A percentile compares a stretch with the other conserved stretches of the same genome.
These are phyloP conservation scores for Prunella fulvescens DNA, from an alignment of 2,113 vertebrate species.

Conservation along the genomic window DNA sequence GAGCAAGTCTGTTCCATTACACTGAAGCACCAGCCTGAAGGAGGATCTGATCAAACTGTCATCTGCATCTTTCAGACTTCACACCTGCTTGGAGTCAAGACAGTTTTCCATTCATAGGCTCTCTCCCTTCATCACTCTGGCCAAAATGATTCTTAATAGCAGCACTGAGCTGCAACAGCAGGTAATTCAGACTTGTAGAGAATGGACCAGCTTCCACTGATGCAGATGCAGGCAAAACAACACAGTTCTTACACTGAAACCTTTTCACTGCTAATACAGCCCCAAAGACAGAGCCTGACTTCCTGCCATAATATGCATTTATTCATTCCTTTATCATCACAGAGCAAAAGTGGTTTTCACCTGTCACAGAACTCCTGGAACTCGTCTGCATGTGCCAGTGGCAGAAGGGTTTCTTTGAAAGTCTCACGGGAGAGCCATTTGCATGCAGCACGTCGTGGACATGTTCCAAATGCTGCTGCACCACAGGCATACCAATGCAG, in stretches of 20 bases:
- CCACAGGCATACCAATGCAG: constrained; percentile 34
- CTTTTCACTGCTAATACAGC: constrained; percentile 31
- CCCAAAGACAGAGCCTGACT: not conserved
- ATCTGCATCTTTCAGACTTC: constrained; percentile 30
- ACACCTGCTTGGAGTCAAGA: constrained; percentile 48
- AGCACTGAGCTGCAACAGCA: constrained; percentile 40
- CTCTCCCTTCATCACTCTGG: not conserved
- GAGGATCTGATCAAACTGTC: not conserved
- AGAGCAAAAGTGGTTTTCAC: constrained; percentile 27
- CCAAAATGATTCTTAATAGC: constrained; percentile 29
- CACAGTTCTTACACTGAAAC: constrained; percentile 24
- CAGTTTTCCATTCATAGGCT: constrained; percentile 40
- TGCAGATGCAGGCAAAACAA: constrained; percentile 33
- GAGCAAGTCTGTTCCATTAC: not conserved
- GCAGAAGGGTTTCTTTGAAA: constrained; percentile 21
- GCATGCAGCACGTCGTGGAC: not conserved
- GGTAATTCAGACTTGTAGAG: constrained; percentile 41
- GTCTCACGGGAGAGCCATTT: constrained; percentile 7
- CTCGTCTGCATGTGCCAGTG: not conserved
- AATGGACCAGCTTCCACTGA: constrained; percentile 27
- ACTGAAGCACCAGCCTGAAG: not conserved
- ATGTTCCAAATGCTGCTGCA: constrained; percentile 2
- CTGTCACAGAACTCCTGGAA: constrained; percentile 27
- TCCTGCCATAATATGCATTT: constrained; percentile 26
- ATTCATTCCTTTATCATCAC: not conserved